Evolutionary conservation across 2,797 vertebrate species (phyloP), one percentile per base, ranked within the genome.

Genomic region (Morus bassanus): DNA sequence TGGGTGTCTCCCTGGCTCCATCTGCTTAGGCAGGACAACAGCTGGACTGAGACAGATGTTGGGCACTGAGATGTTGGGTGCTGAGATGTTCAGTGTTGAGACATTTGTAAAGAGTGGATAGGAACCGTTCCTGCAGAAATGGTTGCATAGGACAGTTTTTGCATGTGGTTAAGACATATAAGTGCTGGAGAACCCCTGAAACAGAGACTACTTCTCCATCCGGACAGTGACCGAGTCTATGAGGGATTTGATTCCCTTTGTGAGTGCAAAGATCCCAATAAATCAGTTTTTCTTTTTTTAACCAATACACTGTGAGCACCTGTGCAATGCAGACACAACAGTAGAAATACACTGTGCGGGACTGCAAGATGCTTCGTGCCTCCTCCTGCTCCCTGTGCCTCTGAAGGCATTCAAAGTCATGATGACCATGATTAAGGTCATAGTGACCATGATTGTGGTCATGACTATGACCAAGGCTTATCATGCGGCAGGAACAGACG

Each of bases 261-360:
- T 31, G 35, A 82, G 17, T 33, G 33, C 35, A 41, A 64, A 73
- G 27, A 41, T 41, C 22, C 11, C 12, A 27, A 3, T 21, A 76
- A 64, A 50, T 39, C 11, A 2, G 0, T 4, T 14, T 57, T 48
- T 24, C 0, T 10, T 50, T 64, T 28, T 63, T 54, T 13, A 53
- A 10, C 6, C 2, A 0, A 11, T 27, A 21, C 7, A 5, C 8
- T 43, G 9, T 18, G 37, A 57, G 18, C 7, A 37, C 8, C 16
- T 39, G 39, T 13, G 19, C 15, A 15, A 35, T 6, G 18, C 13
- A 25, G 67, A 18, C 14, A 2, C 0, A 1, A 23, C 13, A 22
- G 65, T 30, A 60, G 39, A 4, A 1, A 28, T 23, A 51, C 1
- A 2, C 21, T 57, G 35, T 1, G 1, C 7, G 4, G 24, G 35